Conservation (phyloP, 2,113 vertebrate species). For the Strix uralensis region DNA sequence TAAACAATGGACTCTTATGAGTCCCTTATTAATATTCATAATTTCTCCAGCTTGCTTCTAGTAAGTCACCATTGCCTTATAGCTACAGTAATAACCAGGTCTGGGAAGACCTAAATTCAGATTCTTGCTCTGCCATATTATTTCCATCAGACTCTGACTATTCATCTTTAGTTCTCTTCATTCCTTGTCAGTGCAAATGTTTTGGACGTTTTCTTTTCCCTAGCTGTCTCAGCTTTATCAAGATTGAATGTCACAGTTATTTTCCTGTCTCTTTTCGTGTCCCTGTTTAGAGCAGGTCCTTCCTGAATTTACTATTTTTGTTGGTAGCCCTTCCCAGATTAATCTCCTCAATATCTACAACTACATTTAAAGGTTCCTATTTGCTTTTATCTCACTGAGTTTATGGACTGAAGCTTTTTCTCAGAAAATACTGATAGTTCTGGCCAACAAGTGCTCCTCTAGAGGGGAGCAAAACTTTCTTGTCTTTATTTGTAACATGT, state of each 20-base stretch:
- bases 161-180: background rate
- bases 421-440: background rate
- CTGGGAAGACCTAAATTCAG: background rate
- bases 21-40: background rate
- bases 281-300: background rate
- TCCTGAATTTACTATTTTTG: background rate
- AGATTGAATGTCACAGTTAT: background rate
- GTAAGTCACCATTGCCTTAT: background rate
- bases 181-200: background rate
- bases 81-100: background rate
- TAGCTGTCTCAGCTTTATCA: background rate
- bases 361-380: background rate
- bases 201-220: background rate
- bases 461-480: background rate
- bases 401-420: background rate
- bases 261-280: background rate
- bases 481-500: background rate
- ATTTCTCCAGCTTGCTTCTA: background rate
- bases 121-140: background rate
- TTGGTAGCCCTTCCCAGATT: background rate
- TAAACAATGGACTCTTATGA: background rate
- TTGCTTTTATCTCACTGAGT: background rate
- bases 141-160: background rate
- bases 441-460: background rate
- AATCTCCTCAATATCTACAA: background rate